Percentiles rank a stretch among this genome's conserved stretches.
Conservation (phyloP, 1,140 invertebrate genomes). For the Hesperophylax magnus region DNA sequence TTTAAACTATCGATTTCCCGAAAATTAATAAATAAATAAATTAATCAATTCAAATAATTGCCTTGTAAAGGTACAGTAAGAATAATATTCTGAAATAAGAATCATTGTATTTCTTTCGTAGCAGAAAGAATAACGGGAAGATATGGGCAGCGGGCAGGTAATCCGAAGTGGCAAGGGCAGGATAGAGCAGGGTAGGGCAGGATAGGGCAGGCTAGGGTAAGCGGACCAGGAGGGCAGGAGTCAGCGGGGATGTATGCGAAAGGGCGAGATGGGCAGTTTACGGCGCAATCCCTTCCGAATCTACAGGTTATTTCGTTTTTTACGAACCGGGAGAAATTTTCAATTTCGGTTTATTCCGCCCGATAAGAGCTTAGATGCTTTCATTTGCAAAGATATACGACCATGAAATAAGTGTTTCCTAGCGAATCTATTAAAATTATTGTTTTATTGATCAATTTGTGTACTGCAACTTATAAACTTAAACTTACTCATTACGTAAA, state of each 20-base stretch:
- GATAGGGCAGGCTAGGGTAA: not conserved
- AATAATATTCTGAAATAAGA: not conserved
- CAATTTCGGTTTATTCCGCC: constrained; percentile 40
- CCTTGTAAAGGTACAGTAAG: not conserved
- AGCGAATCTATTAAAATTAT: not conserved
- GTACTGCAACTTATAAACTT: too few relatives aligned
- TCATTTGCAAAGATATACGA: constrained; percentile 22
- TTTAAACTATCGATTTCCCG: too few relatives aligned
- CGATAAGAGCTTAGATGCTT: constrained; percentile 33
- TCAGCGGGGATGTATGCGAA: not conserved
- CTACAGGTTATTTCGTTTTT: constrained; percentile 40
- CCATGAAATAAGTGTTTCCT: not conserved
- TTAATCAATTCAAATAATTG: not conserved
- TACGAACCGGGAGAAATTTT: constrained; percentile 32
- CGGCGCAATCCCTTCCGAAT: constrained; percentile 16
- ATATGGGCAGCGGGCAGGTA: not conserved
- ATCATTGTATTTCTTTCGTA: not conserved
- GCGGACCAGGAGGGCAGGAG: not conserved
- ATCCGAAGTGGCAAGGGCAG: not conserved
- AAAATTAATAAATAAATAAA: too few relatives aligned
- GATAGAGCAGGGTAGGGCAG: not conserved
- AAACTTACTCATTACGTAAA: too few relatives aligned
- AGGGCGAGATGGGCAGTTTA: not conserved
- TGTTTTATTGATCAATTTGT: too few relatives aligned
- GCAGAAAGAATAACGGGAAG: not conserved